Evolutionary conservation across 2,888 invertebrate species (phyloP), one percentile per base, ranked within the genome.

Genomic region (Villa cingulata): DNA sequence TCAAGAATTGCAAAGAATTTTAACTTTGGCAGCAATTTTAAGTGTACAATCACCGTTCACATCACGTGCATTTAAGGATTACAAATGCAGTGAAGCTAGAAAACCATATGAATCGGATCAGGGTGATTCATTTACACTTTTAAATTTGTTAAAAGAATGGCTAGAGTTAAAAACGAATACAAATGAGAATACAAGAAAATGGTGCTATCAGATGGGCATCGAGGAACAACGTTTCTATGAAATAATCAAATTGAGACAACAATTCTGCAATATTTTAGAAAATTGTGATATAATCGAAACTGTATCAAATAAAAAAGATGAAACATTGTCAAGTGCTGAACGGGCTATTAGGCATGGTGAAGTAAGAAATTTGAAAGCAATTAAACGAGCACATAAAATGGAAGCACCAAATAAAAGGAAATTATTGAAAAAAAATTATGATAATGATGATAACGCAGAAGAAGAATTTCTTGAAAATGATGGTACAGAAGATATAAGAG

Each of bases 191-290:
- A 77, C 81, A 0, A 74, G 81, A 40, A 78, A 80, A 50, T 98
- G 98, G 97, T 91, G 95, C 57, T 78, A 78, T 53, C 76, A 86
- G 48, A 73, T 92, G 48, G 95, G 94, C 0, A 73, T 98, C 9
- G 97, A 98, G 67, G 97, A 98, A 63, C 96, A 98, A 66, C 72
- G 98, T 19, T 84, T 98, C 60, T 98, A 96, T 62, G 98, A 98
- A 70, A 85, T 94, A 60, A 89, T 88, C 0, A 97, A 97, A 71
- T 72, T 98, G 7, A 77, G 92, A 34, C 77, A 83, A 20, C 98
- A 98, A 67, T 86, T 95, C 58, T 78, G 85, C 60, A 82, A 84
- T 47, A 74, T 94, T 50, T 71, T 95, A 15, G 80, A 82, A 76
- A 79, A 78, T 51, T 81, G 80, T 55, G 77, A 77, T 53, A 67